A percentile compares a stretch with the other conserved stretches of the same genome.
These are phyloP conservation scores for Paramormyrops kingsleyae DNA, from an alignment of 2,113 vertebrate genomes.

Conservation along the genomic window DNA sequence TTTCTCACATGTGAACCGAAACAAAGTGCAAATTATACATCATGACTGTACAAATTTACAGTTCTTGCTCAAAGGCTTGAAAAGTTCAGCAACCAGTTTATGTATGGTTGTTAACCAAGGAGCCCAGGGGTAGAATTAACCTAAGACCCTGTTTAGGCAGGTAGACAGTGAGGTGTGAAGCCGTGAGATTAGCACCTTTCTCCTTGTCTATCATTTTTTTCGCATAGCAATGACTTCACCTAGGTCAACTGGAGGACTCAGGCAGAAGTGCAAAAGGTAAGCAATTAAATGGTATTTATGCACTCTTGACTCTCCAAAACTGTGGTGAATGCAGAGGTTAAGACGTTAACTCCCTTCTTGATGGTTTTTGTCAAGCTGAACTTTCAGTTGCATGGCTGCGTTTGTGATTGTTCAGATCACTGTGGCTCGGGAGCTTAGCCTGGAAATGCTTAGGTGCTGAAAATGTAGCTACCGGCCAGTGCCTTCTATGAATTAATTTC, in stretches of 20 bases:
- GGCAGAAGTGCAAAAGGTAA: constrained; percentile 49
- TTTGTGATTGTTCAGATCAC: not conserved
- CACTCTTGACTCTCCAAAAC: constrained; percentile 56
- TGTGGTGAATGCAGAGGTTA: constrained; percentile 48
- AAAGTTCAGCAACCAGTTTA: constrained; percentile 51
- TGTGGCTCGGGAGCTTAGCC: not conserved
- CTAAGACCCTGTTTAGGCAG: constrained; percentile 64
- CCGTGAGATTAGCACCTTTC: constrained; percentile 51
- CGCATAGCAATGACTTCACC: constrained; percentile 32
- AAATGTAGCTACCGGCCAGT: not conserved
- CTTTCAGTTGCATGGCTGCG: not conserved
- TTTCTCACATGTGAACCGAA: not conserved
- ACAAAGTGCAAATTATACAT: not conserved
- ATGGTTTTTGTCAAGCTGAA: constrained; percentile 45
- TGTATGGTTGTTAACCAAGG: constrained; percentile 55
- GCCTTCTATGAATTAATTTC: not conserved
- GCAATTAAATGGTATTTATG: constrained; percentile 49
- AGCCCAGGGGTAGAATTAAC: constrained; percentile 60
- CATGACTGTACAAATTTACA: constrained; percentile 19
- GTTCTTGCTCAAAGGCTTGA: constrained; percentile 16
- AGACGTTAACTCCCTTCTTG: constrained; percentile 31
- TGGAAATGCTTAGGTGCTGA: not conserved
- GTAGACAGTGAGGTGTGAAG: constrained; percentile 58
- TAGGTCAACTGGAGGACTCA: constrained; percentile 40
- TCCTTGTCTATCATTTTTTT: constrained; percentile 34